These are phyloP conservation scores for Siphonodentalium dalli DNA, from an alignment of 2,888 invertebrate genomes.

Conservation along the genomic window DNA sequence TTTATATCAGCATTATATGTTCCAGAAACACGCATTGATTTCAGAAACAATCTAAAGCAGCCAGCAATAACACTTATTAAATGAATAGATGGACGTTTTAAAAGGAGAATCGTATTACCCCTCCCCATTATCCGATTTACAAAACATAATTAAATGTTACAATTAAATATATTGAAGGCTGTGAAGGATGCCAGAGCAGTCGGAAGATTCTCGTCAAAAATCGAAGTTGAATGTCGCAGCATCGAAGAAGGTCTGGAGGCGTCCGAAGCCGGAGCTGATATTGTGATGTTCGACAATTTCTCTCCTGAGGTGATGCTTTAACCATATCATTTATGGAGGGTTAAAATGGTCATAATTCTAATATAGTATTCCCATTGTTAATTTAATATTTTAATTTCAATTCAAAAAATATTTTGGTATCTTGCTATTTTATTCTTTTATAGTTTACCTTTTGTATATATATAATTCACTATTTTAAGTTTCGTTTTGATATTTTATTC, in stretches of 20 bases:
- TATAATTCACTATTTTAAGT: no score
- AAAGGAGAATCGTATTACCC: no score
- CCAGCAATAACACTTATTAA: no score
- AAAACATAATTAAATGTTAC: no score
- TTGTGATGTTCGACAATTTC: slow-evolving; percentile 67
- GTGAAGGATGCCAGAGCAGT: slow-evolving; percentile 58
- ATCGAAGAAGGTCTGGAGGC: slow-evolving; percentile 64
- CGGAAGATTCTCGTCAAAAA: slow-evolving; percentile 61
- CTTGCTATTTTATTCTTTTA: background rate
- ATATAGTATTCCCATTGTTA: background rate
- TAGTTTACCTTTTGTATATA: no score
- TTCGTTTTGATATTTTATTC: no score
- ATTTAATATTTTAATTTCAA: background rate
- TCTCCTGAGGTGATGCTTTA: slow-evolving; percentile 50
- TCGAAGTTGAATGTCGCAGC: slow-evolving; percentile 66
- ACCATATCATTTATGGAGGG: background rate
- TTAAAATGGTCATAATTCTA: no score
- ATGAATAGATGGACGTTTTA: no score
- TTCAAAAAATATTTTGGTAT: background rate
- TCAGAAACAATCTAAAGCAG: no score
- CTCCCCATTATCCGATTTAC: no score
- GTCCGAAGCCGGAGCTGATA: slow-evolving; percentile 63
- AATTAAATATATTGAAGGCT: slow-evolving; percentile 49
- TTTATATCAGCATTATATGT: no score
- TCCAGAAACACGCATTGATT: no score